Conservation (phyloP, 2,888 invertebrate genomes). For the Synanthedon tipuliformis region DNA sequence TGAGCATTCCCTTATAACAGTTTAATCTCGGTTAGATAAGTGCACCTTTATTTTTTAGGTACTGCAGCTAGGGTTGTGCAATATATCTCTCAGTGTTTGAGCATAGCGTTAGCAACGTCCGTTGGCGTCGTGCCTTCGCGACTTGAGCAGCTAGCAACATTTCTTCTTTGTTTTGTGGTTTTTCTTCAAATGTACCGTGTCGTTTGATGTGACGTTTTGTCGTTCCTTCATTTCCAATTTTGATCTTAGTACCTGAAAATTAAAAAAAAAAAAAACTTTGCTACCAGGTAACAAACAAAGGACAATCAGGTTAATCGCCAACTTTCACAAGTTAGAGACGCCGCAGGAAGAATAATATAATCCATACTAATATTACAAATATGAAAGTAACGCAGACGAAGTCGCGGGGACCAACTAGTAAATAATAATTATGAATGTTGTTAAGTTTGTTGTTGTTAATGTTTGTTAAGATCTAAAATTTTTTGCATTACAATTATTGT, state of each 20-base stretch:
- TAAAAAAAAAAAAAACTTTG: not conserved
- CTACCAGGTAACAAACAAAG: no score
- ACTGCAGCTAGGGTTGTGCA: constrained; percentile 52
- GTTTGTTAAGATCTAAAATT: no score
- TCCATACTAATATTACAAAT: no score
- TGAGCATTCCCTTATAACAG: not conserved
- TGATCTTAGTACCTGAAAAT: constrained; percentile 82
- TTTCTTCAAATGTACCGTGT: constrained; percentile 80
- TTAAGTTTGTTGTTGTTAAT: no score
- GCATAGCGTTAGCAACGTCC: constrained; percentile 58
- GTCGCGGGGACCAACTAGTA: no score
- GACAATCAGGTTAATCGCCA: no score
- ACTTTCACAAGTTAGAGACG: no score
- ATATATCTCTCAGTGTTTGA: constrained; percentile 54
- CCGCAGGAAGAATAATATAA: no score
- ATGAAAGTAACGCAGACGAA: no score
- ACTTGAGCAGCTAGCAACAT: constrained; percentile 65
- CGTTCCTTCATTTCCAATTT: constrained; percentile 85
- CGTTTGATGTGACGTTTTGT: constrained; percentile 75
- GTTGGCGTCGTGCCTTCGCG: constrained; percentile 33
- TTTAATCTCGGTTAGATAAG: not conserved
- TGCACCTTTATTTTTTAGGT: not conserved
- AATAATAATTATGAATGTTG: no score
- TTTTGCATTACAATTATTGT: not conserved
- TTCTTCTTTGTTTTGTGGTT: constrained; percentile 72